These are phyloP conservation scores for Clavelina lepadiformis DNA, from an alignment of 23 tunicate genomes.

Conservation along the genomic window DNA sequence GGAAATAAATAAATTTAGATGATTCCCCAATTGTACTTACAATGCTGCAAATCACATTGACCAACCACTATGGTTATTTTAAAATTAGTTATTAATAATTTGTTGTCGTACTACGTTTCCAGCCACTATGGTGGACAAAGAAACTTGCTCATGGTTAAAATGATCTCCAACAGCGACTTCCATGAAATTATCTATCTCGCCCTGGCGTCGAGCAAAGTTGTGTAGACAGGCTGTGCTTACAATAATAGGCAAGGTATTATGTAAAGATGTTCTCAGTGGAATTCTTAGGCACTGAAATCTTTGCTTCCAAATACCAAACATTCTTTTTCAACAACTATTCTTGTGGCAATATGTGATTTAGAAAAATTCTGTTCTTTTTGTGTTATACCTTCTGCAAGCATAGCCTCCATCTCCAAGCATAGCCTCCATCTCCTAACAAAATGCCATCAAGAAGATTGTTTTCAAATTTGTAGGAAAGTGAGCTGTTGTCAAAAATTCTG, in stretches of 20 bases:
- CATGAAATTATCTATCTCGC: too few relatives aligned
- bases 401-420: conserved; percentile 41
- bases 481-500: conserved; percentile 38
- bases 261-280: conserved; percentile 17
- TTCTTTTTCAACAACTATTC: conserved; percentile 16
- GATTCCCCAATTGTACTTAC: too few relatives aligned
- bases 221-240: conserved; percentile 41
- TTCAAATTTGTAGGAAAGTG: conserved; percentile 31
- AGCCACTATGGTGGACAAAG: too few relatives aligned
- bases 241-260: conserved; percentile 23
- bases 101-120: too few relatives aligned
- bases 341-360: conserved; percentile 33
- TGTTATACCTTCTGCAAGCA: conserved; percentile 8
- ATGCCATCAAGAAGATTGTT: conserved; percentile 4
- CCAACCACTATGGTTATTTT: too few relatives aligned
- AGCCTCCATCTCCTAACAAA: conserved; percentile 51
- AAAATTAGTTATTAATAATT: too few relatives aligned
- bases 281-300: conserved; percentile 33
- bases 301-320: conserved; percentile 41
- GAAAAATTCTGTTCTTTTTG: conserved; percentile 18
- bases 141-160: too few relatives aligned
- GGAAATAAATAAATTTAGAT: too few relatives aligned
- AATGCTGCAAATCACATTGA: too few relatives aligned
- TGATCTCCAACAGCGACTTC: too few relatives aligned
- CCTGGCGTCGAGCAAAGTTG: conserved; percentile 21